A percentile compares a stretch with the other conserved stretches of the same genome.
phyloP scores from a whole-genome alignment of 2,888 invertebrate species.

The Pristionchus fissidentatus region DNA sequence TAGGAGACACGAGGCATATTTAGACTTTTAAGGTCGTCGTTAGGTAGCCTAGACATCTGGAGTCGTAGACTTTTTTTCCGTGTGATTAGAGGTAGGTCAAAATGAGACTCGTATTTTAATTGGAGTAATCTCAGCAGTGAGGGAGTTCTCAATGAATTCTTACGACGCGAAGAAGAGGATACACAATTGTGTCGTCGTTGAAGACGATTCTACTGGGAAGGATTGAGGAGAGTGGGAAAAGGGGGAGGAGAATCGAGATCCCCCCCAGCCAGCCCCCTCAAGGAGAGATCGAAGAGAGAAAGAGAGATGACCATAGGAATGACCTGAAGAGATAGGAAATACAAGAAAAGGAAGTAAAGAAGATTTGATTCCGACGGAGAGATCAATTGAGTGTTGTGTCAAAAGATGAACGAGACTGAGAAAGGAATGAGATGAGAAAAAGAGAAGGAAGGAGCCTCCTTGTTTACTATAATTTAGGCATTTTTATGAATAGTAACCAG shows the following conservation, averaged over 20 bases:
- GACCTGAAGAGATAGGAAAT: too few relatives aligned
- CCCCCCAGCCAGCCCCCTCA: background rate
- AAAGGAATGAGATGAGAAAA: background rate
- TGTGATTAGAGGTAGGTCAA: too few relatives aligned
- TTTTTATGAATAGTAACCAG: background rate
- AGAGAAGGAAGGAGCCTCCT: background rate
- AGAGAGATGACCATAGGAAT: too few relatives aligned
- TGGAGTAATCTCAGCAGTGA: background rate
- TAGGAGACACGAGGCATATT: background rate
- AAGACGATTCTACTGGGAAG: too few relatives aligned
- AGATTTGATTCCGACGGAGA: constrained; percentile 2
- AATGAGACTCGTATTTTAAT: too few relatives aligned
- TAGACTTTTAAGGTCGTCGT: too few relatives aligned
- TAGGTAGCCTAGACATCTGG: too few relatives aligned
- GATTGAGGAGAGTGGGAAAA: background rate
- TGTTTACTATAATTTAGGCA: constrained; percentile 1
- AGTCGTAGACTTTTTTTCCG: too few relatives aligned
- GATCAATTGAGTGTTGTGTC: constrained; percentile 6
- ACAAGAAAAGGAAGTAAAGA: constrained; percentile 7
- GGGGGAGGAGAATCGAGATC: background rate
- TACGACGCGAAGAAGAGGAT: constrained; percentile 2
- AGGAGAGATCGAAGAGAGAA: background rate
- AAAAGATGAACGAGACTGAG: background rate
- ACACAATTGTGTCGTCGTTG: constrained; percentile 18
- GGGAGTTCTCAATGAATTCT: constrained; percentile 19